Evolutionary conservation across 2,888 invertebrate species (phyloP), one percentile per base, ranked within the genome.

Genomic region (Eucriotettix oculatus): DNA sequence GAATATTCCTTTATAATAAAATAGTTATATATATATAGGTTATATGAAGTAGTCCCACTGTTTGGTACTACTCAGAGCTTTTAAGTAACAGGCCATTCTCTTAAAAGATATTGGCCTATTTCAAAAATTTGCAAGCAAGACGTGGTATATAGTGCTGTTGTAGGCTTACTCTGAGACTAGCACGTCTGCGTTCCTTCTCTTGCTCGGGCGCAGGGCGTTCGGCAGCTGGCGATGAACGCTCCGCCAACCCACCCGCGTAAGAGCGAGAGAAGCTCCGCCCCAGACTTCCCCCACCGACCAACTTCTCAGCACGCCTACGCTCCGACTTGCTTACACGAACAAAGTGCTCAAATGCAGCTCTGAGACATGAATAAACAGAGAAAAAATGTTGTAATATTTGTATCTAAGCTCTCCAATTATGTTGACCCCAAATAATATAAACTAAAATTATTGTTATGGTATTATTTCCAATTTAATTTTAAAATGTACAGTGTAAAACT

Each of bases 211-310:
- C 52, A 55, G 56, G 57, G 59, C 58, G 42, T 52, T 58, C 58
- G 12, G 52, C 52, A 16, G 48, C n/a, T 40, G 48, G 55, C 10
- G 40, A 16, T 41, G 55, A 61, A 48, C 57, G 61, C 55, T 60
- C 62, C 54, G 69, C 71, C 60, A 79, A 73, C 41, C 81, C 79
- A 63, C 80, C 81, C 42, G 81, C 81, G 61, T 82, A 81, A 54
- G 82, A 82, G 68, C 82, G 78, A 63, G 82, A 82, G 70, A 82
- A 83, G 57, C 81, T 81, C 68, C 83, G 75, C 66, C 83, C 83
- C 71, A 83, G 75, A 73, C 82, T 81, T 65, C 82, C 79, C 70
- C 82, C 81, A 71, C 81, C 80, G 64, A 80, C 79, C 63, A 82
- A 78, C 69, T 81, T 79, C 75, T 81, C 82, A 68, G 81, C 78